These are phyloP conservation scores for Otus sunia DNA, from an alignment of 2,113 vertebrate species.

Conservation along the genomic window DNA sequence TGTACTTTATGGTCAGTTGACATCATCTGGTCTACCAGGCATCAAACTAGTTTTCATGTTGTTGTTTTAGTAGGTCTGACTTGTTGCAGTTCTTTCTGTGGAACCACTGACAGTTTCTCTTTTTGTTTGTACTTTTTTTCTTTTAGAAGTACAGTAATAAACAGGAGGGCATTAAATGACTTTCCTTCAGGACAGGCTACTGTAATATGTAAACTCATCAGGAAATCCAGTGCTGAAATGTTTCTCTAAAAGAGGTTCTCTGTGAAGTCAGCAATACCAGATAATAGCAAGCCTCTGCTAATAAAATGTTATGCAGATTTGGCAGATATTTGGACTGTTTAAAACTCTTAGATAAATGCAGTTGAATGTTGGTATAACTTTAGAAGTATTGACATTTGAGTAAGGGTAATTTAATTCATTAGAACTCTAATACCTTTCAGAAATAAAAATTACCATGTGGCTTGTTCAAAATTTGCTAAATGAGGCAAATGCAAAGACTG, in stretches of 20 bases:
- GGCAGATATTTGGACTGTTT: not conserved
- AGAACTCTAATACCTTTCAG: not conserved
- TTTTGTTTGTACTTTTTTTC: not conserved
- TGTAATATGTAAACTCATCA: not conserved
- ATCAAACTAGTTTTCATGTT: not conserved
- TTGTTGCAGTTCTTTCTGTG: not conserved
- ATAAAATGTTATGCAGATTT: not conserved
- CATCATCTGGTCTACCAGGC: not conserved
- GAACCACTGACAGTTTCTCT: not conserved
- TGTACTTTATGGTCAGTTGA: not conserved
- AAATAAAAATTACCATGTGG: not conserved
- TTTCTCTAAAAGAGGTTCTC: not conserved
- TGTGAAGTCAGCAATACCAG: not conserved
- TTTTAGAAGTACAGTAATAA: not conserved
- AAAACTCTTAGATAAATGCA: not conserved
- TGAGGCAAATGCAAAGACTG: not conserved
- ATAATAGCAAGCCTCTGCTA: not conserved
- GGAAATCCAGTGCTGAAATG: not conserved
- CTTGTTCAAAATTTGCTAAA: not conserved
- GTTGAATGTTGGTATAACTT: not conserved
- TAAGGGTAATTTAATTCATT: not conserved
- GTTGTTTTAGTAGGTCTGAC: not conserved
- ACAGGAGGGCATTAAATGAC: not conserved
- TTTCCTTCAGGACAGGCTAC: not conserved
- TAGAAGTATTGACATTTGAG: not conserved